Evolutionary conservation across 2,797 vertebrate species (phyloP).

Genomic region (Semotilus atromaculatus): DNA sequence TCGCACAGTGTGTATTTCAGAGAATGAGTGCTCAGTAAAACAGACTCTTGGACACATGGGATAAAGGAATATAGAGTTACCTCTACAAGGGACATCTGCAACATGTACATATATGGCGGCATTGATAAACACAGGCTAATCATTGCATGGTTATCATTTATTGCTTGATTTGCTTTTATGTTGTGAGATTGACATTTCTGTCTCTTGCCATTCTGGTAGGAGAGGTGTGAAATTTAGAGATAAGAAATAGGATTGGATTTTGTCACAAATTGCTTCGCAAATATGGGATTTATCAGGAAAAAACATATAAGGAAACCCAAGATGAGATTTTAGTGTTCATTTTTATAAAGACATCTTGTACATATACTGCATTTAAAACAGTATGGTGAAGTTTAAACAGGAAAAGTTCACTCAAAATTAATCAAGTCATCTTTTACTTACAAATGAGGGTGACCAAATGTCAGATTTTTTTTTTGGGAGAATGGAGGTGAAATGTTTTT

Average conservation of each 20-base stretch:
- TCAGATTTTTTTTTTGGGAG: fast-evolving
- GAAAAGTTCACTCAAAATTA: background rate
- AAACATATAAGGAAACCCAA: background rate
- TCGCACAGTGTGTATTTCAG: slow-evolving; percentile 46
- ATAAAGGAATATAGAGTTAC: background rate
- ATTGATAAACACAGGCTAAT: background rate
- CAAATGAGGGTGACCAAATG: background rate
- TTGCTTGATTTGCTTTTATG: background rate
- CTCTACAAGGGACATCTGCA: slow-evolving; percentile 6
- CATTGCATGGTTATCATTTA: background rate
- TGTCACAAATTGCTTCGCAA: background rate
- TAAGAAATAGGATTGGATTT: background rate
- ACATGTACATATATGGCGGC: background rate
- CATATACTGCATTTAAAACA: background rate
- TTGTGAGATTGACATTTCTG: background rate
- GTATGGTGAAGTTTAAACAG: background rate
- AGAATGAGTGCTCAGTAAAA: slow-evolving; percentile 29
- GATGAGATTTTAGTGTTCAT: background rate
- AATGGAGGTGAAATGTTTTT: background rate
- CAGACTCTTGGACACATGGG: background rate
- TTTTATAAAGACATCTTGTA: background rate
- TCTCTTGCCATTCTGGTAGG: background rate
- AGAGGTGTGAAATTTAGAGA: slow-evolving; percentile 19
- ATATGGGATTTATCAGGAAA: background rate
- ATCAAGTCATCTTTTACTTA: background rate